Conservation (phyloP, 1,140 invertebrate genomes). For the Drosophila persimilis region DNA sequence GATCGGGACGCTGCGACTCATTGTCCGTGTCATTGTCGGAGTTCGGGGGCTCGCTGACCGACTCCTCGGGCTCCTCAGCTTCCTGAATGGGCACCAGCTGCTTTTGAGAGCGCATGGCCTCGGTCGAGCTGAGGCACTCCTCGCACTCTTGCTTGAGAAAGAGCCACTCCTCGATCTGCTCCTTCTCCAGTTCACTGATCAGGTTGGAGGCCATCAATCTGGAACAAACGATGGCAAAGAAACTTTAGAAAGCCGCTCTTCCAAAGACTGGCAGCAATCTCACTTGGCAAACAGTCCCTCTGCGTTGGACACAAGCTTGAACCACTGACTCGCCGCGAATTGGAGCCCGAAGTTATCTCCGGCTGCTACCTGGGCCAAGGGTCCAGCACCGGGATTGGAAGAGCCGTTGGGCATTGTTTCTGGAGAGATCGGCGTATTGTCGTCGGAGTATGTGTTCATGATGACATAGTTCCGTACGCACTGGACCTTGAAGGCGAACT, state of each 20-base stretch:
- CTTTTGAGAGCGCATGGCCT: constrained; percentile 83
- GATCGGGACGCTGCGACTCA: constrained; percentile 86
- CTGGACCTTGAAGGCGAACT: constrained; percentile 86
- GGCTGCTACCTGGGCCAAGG: constrained; percentile 6
- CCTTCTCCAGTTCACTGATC: constrained; percentile 85
- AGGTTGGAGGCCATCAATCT: constrained; percentile 84
- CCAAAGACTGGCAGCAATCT: constrained; percentile 8
- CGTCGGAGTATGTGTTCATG: constrained; percentile 87
- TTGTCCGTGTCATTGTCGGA: constrained; percentile 87
- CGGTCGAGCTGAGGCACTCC: constrained; percentile 89
- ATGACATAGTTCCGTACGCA: constrained; percentile 87
- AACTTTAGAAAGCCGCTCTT: not conserved
- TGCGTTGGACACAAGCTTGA: constrained; percentile 91
- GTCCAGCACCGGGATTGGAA: constrained; percentile 13
- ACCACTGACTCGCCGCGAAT: constrained; percentile 92
- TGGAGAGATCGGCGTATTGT: constrained; percentile 85
- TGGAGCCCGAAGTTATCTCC: constrained; percentile 87
- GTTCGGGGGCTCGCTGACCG: constrained; percentile 83
- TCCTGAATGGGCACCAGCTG: constrained; percentile 87
- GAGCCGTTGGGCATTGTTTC: constrained; percentile 56
- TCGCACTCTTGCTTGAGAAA: constrained; percentile 93
- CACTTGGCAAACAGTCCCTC: constrained; percentile 91
- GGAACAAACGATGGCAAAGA: not conserved
- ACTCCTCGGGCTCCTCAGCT: constrained; percentile 85
- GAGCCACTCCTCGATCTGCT: constrained; percentile 93